These are phyloP conservation scores for Hormaphis cornu DNA, from an alignment of 1,140 invertebrate species.

Conservation along the genomic window DNA sequence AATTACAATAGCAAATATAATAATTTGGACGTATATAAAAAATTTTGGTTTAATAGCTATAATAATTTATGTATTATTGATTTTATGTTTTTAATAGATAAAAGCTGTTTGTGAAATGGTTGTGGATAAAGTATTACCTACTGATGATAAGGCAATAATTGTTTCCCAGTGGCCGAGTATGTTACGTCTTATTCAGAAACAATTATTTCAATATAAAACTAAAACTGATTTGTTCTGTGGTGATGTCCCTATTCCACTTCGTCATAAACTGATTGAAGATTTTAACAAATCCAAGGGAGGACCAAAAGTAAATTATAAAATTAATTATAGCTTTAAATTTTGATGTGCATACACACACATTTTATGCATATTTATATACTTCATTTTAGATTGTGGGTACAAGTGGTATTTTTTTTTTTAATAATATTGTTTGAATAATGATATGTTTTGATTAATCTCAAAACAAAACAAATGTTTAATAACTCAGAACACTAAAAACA, in stretches of 20 bases:
- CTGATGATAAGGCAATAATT: conserved; percentile 65
- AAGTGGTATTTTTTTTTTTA: too few relatives aligned
- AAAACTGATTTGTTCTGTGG: conserved; percentile 58
- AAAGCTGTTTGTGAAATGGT: conserved; percentile 51
- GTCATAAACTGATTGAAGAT: conserved; percentile 54
- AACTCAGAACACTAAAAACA: too few relatives aligned
- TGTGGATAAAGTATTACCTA: conserved; percentile 47
- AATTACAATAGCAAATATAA: too few relatives aligned
- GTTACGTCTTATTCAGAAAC: conserved; percentile 55
- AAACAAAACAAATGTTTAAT: too few relatives aligned
- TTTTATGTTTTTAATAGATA: conserved; percentile 44
- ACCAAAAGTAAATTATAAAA: conserved; percentile 45
- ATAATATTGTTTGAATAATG: too few relatives aligned
- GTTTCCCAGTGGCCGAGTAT: conserved; percentile 81
- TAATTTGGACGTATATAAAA: too few relatives aligned
- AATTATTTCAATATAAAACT: conserved; percentile 49
- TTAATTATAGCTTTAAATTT: background rate
- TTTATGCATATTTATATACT: too few relatives aligned
- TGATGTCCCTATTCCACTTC: conserved; percentile 48
- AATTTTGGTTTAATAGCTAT: too few relatives aligned
- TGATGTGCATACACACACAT: too few relatives aligned
- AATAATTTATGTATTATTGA: background rate
- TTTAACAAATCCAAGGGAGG: conserved; percentile 57
- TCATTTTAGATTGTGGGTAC: too few relatives aligned
- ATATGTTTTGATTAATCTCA: too few relatives aligned